Evolutionary conservation across 1,140 invertebrate species (phyloP).

Genomic region (Drosophila leontia): DNA sequence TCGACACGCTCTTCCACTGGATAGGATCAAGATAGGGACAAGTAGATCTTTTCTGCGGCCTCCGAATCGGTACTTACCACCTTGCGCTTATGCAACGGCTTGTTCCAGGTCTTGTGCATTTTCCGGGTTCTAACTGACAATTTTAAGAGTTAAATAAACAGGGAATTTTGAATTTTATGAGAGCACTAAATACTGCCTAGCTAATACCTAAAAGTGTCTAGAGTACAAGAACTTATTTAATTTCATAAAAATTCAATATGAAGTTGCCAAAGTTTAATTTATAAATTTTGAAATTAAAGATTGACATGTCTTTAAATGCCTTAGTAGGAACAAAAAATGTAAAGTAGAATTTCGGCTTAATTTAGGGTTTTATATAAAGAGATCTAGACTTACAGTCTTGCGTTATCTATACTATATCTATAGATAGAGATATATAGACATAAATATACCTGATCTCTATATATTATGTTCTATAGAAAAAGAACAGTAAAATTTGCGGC

Average conservation of each 20-base stretch:
- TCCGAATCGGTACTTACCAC: constrained; percentile 30
- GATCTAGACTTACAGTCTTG: too few species aligned
- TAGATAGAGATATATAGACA: too few species aligned
- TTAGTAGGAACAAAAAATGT: background rate
- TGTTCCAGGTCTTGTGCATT: constrained; percentile 69
- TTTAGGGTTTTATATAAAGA: too few species aligned
- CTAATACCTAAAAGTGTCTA: background rate
- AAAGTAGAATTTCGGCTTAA: too few species aligned
- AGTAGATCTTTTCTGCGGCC: background rate
- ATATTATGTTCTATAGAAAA: too few species aligned
- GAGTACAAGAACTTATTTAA: background rate
- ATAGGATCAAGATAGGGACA: background rate
- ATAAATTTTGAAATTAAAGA: background rate
- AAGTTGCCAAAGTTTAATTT: background rate
- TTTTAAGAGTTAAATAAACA: constrained; percentile 17
- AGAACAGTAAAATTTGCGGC: too few species aligned
- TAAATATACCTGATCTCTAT: too few species aligned
- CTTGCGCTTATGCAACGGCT: constrained; percentile 68
- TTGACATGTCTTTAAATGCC: background rate
- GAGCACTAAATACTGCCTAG: background rate
- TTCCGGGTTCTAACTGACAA: constrained; percentile 9
- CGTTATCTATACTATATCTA: too few species aligned
- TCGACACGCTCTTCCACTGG: constrained; percentile 55
- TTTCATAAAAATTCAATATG: background rate
- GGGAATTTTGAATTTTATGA: constrained; percentile 6